Evolutionary conservation across 2,113 vertebrate genomes (phyloP).

Genomic region (Ptyas mucosa): DNA sequence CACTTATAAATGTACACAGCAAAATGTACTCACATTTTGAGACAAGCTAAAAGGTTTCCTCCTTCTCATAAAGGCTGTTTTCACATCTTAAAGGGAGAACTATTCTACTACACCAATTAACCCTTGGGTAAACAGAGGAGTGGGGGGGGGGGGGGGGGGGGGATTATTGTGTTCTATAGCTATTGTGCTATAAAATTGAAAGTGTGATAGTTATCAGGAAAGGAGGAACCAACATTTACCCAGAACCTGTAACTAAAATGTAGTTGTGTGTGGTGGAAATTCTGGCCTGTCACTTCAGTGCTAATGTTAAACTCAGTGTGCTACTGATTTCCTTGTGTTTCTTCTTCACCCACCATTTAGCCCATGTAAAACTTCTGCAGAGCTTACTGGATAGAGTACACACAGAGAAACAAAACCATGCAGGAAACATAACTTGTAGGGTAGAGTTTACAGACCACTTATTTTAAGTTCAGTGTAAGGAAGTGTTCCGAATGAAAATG

Average conservation of each 20-base stretch:
- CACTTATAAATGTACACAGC: background rate
- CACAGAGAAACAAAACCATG: background rate
- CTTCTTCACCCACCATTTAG: background rate
- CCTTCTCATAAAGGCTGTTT: background rate
- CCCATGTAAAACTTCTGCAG: background rate
- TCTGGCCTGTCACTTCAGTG: background rate
- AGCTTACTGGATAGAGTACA: background rate
- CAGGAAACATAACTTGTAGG: background rate
- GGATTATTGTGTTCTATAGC: background rate
- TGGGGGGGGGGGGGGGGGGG: background rate
- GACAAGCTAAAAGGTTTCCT: background rate
- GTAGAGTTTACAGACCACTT: background rate
- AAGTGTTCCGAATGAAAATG: background rate
- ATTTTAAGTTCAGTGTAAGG: background rate
- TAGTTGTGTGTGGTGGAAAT: background rate
- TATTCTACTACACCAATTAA: slow-evolving; percentile 34
- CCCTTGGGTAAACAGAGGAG: slow-evolving; percentile 37
- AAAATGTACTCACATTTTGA: background rate
- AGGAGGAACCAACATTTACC: slow-evolving; percentile 13
- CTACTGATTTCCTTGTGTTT: background rate
- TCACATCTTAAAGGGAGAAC: background rate
- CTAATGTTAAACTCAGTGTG: background rate
- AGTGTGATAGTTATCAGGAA: slow-evolving; percentile 39
- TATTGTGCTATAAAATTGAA: slow-evolving; percentile 43
- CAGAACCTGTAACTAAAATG: background rate